Base-by-base conservation (phyloP, 2,888 invertebrate genomes). In the Conomelus anceps region DNA sequence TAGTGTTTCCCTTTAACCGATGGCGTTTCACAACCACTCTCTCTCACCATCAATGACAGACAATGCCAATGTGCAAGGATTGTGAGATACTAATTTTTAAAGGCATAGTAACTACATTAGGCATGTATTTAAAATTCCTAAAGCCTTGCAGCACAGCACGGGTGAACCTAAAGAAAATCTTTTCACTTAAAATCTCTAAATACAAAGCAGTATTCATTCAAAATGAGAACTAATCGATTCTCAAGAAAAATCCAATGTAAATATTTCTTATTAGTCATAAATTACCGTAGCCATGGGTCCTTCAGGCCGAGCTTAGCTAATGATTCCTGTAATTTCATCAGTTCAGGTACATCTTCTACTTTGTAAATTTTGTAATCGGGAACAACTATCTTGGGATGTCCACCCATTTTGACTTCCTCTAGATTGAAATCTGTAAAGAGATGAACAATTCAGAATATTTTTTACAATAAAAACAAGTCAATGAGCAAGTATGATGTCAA, bases 261-360 rank as follows among this genome's bases (percentile, higher is more conserved):
- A 84, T 23, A 88, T 22, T 26, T 85, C 6, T 23, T 17, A 63
- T 7, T 88, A 20, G 6, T 20, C 22, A n/a, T n/a, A n/a, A n/a
- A 29, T 91, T 92, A 96, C 96, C 98, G 96, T 88, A 97, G 94
- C 98, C 98, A 98, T 0, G 98, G 98, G 93, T 98, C 98, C 90
- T 95, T 95, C 0, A 98, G 93, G 4, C 98, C 98, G 92, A 95
- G 95, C 84, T 95, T 93, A 0, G 95, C 96, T 22, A 98, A 94
- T 0, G 95, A 95, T 90, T 94, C 93, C 93, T 96, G 94, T 0
- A 97, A 94, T 91, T 94, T 93, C 90, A 95, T 93, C 87, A 98
- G 93, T 92, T 96, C 93, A 0, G 96, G 95, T 23, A 95, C 94
- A 91, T 96, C 95, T 92, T 97, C 96, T 13, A 96, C 95, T 93